Evolutionary conservation across 2,888 invertebrate genomes (phyloP), one percentile per base, ranked within the genome.

Genomic region (Drosophila cracens): DNA sequence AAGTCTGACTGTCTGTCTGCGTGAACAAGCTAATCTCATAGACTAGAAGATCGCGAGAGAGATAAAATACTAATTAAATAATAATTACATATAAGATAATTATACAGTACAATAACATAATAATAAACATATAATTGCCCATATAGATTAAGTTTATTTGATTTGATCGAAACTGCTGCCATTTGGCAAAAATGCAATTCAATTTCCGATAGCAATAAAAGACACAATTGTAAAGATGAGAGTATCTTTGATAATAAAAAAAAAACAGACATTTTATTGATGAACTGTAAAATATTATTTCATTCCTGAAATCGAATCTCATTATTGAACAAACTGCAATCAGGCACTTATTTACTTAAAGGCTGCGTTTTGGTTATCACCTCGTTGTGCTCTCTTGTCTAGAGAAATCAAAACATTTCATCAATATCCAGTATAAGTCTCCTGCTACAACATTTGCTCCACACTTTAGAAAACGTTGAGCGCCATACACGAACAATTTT

Each of bases 401-500:
- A 31, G 31, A 31, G 10, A 31, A 31, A 31, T 10, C 31, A 31
- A 10, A 31, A 31, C 10, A 31, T 3, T 31, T 31, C 10, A 2
- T 10, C 31, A 31, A 31, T 0, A 31, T 31, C 31, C 31, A 31
- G 10, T 1, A 25, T 25, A 21, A 34, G 34, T n/a, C 7, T 5
- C 0, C 21, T 4, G 21, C 8, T 21, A 21, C 13, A 13, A 46
- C 25, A 25, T 8, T 46, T 25, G 4, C 16, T 8, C 8, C 16
- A 43, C 0, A 7, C 46, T 4, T 46, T 25, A 1, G 16, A 16
- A 16, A 34, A 18, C 51, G 53, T 63, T 70, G 54, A 65, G 60
- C 70, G 72, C 56, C 83, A 79, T 79, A 81, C 31, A 56, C 59
- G 57, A 83, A 82, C 72, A 87, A 84, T 84, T 87, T 85, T 70